These are phyloP conservation scores for Spondyliosoma cantharus DNA, from an alignment of 2,797 vertebrate species.

Conservation along the genomic window DNA sequence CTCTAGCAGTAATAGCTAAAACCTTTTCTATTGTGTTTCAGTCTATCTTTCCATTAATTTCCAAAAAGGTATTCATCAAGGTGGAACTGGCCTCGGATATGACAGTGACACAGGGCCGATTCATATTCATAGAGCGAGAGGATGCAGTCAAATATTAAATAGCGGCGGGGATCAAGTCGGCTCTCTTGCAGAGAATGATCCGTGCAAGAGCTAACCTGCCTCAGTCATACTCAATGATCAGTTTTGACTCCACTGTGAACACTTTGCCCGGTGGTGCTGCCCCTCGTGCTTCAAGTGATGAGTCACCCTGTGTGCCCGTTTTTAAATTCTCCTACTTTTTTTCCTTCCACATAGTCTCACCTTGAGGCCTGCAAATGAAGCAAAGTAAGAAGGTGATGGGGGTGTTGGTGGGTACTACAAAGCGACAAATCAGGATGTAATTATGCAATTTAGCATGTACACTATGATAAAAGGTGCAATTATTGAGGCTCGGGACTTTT, in stretches of 20 bases:
- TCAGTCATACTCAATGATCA: slow-evolving; percentile 41
- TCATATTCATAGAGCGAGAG: slow-evolving; percentile 45
- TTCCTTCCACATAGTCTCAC: slow-evolving; percentile 2
- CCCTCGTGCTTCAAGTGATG: slow-evolving; percentile 39
- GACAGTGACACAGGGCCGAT: neutral
- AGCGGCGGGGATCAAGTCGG: slow-evolving; percentile 33
- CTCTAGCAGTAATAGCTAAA: neutral
- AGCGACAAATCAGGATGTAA: slow-evolving; percentile 37
- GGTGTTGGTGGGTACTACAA: neutral
- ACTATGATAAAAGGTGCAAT: slow-evolving; percentile 43
- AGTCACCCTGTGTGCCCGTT: slow-evolving; percentile 43
- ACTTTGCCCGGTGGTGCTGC: slow-evolving; percentile 30
- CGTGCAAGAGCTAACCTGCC: slow-evolving; percentile 47
- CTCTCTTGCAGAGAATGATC: slow-evolving; percentile 48
- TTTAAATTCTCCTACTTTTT: slow-evolving; percentile 46
- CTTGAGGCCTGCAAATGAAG: slow-evolving; percentile 11
- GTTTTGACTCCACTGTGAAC: slow-evolving; percentile 40
- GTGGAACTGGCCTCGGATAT: slow-evolving; percentile 16
- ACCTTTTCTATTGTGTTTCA: neutral
- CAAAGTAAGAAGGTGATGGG: neutral
- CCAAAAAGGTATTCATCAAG: slow-evolving; percentile 25
- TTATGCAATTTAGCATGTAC: slow-evolving; percentile 38
- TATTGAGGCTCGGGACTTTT: slow-evolving; percentile 18
- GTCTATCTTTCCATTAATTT: slow-evolving; percentile 11
- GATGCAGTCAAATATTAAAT: slow-evolving; percentile 51